These are phyloP conservation scores for Cyprinodon diabolis DNA, from an alignment of 2,797 vertebrate genomes.

Conservation along the genomic window DNA sequence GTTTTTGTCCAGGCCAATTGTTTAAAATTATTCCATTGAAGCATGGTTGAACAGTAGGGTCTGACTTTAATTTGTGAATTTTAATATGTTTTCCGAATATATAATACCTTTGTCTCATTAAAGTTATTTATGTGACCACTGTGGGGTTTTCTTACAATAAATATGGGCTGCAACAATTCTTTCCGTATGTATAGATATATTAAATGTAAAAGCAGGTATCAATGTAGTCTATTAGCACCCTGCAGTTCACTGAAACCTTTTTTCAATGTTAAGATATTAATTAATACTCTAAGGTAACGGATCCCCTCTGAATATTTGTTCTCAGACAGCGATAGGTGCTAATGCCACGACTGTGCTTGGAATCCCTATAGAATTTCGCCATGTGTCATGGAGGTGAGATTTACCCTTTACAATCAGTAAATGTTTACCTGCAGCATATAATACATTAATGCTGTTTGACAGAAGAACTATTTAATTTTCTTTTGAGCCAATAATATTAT, in stretches of 20 bases:
- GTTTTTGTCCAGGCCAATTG: too few species aligned
- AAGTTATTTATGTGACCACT: too few species aligned
- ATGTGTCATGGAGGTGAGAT: slow-evolving; percentile 83
- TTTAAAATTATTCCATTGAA: too few species aligned
- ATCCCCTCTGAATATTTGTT: slow-evolving; percentile 7
- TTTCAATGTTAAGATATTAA: background rate
- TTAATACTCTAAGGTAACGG: background rate
- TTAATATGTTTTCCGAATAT: too few species aligned
- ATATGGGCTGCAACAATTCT: too few species aligned
- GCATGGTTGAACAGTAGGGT: too few species aligned
- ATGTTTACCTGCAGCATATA: background rate
- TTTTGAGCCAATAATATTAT: background rate
- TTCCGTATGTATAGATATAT: too few species aligned
- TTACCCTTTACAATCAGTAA: background rate
- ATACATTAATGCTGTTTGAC: background rate
- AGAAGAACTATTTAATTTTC: background rate
- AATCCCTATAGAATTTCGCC: slow-evolving; percentile 82
- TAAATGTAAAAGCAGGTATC: too few species aligned
- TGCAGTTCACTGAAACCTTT: background rate
- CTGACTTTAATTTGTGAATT: too few species aligned
- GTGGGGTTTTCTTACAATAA: too few species aligned
- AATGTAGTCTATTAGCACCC: too few species aligned
- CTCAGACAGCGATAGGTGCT: slow-evolving; percentile 81
- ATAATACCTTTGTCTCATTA: too few species aligned
- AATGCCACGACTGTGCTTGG: slow-evolving; percentile 82